Conservation (phyloP, 2,888 invertebrate genomes). For the Urechis unicinctus region DNA sequence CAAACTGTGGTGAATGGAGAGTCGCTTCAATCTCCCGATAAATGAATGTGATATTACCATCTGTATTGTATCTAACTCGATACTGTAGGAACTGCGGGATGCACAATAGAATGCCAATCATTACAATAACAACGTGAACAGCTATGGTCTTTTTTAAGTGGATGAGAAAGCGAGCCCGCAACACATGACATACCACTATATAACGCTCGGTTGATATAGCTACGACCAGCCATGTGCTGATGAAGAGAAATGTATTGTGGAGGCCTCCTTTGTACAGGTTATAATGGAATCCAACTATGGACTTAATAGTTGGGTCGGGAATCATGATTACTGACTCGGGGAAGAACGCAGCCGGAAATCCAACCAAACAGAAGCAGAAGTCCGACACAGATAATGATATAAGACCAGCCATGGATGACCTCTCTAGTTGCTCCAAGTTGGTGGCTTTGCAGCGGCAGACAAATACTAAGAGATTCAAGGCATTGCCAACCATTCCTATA, state of each 20-base stretch:
- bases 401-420: constrained; percentile 15
- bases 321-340: neutral
- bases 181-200: constrained; percentile 1
- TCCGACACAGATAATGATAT: constrained; percentile 17
- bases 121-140: neutral
- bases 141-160: neutral
- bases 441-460: neutral
- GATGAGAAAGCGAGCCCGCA: neutral
- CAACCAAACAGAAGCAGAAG: constrained; percentile 13
- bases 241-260: constrained; percentile 5
- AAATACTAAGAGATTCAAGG: constrained; percentile 6
- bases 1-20: neutral
- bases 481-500: constrained; percentile 6
- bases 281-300: constrained; percentile 1
- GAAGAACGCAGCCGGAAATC: constrained; percentile 6
- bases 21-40: neutral
- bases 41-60: neutral
- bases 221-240: constrained; percentile 11
- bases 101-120: neutral
- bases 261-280: neutral
- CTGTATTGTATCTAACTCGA: neutral
- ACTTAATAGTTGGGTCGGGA: neutral
- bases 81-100: neutral
- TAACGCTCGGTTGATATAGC: constrained; percentile 7
- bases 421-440: constrained; percentile 11